Base-by-base conservation (phyloP, 23 tunicate genomes). In the Diplosoma virens region DNA sequence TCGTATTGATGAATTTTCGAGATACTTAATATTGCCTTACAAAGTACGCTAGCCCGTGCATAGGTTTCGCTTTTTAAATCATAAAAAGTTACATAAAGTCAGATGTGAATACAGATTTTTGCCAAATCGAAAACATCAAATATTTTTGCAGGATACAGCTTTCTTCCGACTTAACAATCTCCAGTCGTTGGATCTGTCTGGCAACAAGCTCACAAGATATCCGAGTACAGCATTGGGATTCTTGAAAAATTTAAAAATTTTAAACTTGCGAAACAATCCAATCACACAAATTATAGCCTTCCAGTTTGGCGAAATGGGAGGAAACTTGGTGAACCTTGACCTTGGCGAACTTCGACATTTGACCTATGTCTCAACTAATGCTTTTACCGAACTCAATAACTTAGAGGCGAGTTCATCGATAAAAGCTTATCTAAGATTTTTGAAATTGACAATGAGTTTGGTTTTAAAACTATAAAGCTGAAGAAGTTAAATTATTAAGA, bases 321-420 rank as follows among this genome's bases (percentile, higher is more conserved):
- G 16, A 34, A 58, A 87, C 16, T 72, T 89, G 20, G 20, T 21
- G 9, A 50, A 5, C 27, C 78, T 89, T 9, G 96, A 89, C 36
- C 29, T 89, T 14, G 84, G 96, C 21, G 85, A 83, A 29, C 75
- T 89, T n/a, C 45, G 84, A 31, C 68, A 72, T 17, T 70, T 89
- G 26, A 82, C 41, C 31, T 52, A 59, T 25, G 58, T 89, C 1
- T 89, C 96, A 18, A 36, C 35, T 0, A 60, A 71, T 1, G 84
- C 85, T 0, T 78, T 89, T 25, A 33, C 30, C 29, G 88, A 81
- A 5, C 50, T 89, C 54, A 54, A 31, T 30, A 60, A 33, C 9
- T 64, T 89, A 25, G 25, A 78, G 96, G 96, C 78, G 25, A 20
- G 46, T 18, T 4, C 18, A 7, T 45, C 14, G 52, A 9, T 45